Evolutionary conservation across 2,888 invertebrate species (phyloP).

Genomic region (Philopedon plagiatum): DNA sequence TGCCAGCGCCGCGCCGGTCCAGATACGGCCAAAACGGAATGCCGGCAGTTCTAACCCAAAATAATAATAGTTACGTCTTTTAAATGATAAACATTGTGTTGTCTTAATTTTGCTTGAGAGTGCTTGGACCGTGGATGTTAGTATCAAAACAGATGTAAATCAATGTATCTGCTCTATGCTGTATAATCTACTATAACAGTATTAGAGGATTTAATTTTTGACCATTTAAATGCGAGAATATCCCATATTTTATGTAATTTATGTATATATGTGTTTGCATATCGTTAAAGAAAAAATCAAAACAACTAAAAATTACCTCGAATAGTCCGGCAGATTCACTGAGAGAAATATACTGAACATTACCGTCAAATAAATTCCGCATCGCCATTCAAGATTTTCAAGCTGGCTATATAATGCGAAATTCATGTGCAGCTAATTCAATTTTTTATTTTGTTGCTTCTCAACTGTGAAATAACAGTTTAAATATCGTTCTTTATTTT

Average conservation of each 20-base stretch:
- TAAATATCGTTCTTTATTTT: conserved; percentile 16
- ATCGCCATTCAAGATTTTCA: conserved; percentile 34
- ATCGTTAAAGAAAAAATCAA: conserved; percentile 2
- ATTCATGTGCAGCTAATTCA: conserved; percentile 42
- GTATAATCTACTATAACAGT: too few relatives aligned
- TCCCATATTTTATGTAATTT: not conserved
- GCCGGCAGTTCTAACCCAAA: too few relatives aligned
- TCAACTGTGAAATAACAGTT: conserved; percentile 23
- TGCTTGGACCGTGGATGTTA: too few relatives aligned
- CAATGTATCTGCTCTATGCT: too few relatives aligned
- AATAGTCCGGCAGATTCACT: conserved; percentile 20
- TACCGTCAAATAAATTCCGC: conserved; percentile 33
- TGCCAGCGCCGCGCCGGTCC: too few relatives aligned
- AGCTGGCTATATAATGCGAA: conserved; percentile 28
- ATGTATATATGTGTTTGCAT: not conserved
- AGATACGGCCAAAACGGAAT: too few relatives aligned
- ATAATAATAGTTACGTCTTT: too few relatives aligned
- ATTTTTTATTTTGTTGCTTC: conserved; percentile 37
- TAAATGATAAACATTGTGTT: too few relatives aligned
- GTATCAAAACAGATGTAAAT: too few relatives aligned
- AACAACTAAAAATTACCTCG: conserved; percentile 9
- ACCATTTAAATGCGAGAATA: too few relatives aligned
- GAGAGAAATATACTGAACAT: conserved; percentile 26
- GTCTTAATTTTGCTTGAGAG: too few relatives aligned
- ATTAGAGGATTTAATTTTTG: too few relatives aligned